Evolutionary conservation across 2,113 vertebrate genomes (phyloP).

Genomic region (Micronisus gabar): DNA sequence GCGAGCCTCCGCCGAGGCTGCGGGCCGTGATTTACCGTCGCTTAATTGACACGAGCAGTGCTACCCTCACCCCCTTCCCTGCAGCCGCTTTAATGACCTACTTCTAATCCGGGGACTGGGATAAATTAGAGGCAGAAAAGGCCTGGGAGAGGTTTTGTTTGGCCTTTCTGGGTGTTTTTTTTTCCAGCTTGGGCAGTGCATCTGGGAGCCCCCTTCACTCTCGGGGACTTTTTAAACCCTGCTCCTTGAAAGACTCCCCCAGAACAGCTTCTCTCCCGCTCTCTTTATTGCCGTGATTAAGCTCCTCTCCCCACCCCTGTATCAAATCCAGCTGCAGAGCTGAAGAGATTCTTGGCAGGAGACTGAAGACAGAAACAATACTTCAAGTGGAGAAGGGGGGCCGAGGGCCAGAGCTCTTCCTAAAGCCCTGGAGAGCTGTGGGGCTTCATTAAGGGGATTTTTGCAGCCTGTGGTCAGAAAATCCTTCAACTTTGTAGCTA

Average conservation of each 20-base stretch:
- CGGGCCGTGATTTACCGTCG: not conserved
- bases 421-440: slow-evolving; percentile 48
- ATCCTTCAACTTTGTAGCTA: slow-evolving; percentile 40
- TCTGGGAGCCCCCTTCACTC: not conserved
- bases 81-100: slow-evolving; percentile 4
- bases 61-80: slow-evolving; percentile 3
- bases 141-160: slow-evolving; percentile 37
- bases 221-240: not conserved
- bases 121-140: not conserved
- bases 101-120: not conserved
- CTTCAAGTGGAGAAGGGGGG: slow-evolving; percentile 48
- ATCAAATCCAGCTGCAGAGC: slow-evolving; percentile 68
- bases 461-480: slow-evolving; percentile 63
- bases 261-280: slow-evolving; percentile 24
- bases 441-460: slow-evolving; percentile 66
- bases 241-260: slow-evolving; percentile 47
- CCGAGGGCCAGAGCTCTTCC: slow-evolving; percentile 38
- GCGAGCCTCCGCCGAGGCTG: not conserved
- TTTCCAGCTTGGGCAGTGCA: not conserved
- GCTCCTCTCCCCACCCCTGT: slow-evolving; percentile 57
- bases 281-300: slow-evolving; percentile 55
- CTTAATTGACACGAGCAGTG: not conserved
- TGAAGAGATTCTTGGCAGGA: slow-evolving; percentile 67
- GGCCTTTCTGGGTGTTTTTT: not conserved
- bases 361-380: slow-evolving; percentile 60